A percentile compares a stretch with the other conserved stretches of the same genome.
These are phyloP conservation scores for Oreochromis mossambicus DNA, from an alignment of 2,797 vertebrate species.

Conservation along the genomic window DNA sequence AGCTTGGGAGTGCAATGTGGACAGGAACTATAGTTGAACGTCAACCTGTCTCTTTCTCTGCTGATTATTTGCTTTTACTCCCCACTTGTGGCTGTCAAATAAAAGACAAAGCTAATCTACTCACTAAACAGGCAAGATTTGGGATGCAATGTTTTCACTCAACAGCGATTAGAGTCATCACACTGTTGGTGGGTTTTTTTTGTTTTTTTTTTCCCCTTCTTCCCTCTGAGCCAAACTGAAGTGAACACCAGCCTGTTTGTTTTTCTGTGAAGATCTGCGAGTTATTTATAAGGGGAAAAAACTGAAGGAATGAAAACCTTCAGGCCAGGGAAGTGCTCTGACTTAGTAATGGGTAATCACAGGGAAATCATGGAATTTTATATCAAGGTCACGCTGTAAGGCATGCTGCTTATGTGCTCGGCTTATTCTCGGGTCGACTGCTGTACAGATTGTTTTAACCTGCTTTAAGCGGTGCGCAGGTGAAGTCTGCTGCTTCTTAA, in stretches of 20 bases:
- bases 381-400: not conserved
- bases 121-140: not conserved
- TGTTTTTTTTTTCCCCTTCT: not conserved
- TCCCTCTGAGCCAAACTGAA: not conserved
- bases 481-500: not conserved
- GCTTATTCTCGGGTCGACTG: not conserved
- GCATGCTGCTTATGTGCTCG: not conserved
- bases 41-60: not conserved
- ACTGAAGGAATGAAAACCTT: not conserved
- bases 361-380: constrained; percentile 1
- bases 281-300: not conserved
- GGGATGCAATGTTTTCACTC: not conserved
- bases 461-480: not conserved
- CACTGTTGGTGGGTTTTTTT: not conserved
- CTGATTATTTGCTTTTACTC: not conserved
- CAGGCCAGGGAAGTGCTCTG: not conserved
- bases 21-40: not conserved
- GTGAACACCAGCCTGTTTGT: not conserved
- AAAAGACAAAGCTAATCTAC: not conserved
- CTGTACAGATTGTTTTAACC: not conserved
- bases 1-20: not conserved
- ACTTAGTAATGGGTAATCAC: not conserved
- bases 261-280: not conserved
- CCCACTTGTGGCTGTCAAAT: not conserved
- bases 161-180: not conserved